A percentile compares a stretch with the other conserved stretches of the same genome.
Evolutionary conservation across 2,113 vertebrate genomes (phyloP).

Genomic region (Anolis carolinensis): DNA sequence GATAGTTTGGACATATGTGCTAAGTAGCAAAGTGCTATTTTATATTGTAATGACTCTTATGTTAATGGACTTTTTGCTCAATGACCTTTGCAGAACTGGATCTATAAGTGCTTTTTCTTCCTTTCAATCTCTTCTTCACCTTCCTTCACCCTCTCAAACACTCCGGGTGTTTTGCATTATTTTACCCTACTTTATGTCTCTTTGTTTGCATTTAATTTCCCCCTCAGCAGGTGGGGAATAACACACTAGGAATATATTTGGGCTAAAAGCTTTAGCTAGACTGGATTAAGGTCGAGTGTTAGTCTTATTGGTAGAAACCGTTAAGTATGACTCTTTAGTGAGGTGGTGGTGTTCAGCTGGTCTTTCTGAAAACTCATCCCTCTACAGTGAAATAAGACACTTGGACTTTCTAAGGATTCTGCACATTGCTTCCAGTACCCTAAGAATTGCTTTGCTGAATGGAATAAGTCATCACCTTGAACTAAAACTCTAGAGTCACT

Average conservation of each 20-base stretch:
- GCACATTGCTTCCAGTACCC: not conserved
- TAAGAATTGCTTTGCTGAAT: not conserved
- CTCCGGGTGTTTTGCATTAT: slow-evolving; percentile 21
- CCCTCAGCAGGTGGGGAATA: slow-evolving; percentile 12
- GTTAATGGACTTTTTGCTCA: slow-evolving; percentile 55
- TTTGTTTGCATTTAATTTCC: slow-evolving; percentile 47
- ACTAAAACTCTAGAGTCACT: not conserved
- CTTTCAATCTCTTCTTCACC: slow-evolving; percentile 50
- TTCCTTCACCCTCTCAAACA: slow-evolving; percentile 18
- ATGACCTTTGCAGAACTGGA: slow-evolving; percentile 62
- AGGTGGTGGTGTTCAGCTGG: not conserved
- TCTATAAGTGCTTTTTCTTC: slow-evolving; percentile 20
- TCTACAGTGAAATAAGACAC: not conserved
- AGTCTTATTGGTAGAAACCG: slow-evolving; percentile 26
- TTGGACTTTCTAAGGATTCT: not conserved
- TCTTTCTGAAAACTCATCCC: slow-evolving; percentile 1
- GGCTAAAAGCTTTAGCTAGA: slow-evolving; percentile 38
- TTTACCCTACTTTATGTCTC: slow-evolving; percentile 35
- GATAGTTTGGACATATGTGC: slow-evolving; percentile 24
- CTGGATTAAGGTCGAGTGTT: slow-evolving; percentile 15
- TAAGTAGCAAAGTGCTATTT: slow-evolving; percentile 67
- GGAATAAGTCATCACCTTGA: not conserved
- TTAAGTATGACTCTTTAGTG: slow-evolving; percentile 21
- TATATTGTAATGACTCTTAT: slow-evolving; percentile 60
- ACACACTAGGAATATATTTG: slow-evolving; percentile 40